Percentiles rank a stretch among this genome's conserved stretches.
These are phyloP conservation scores for Xestia sexstrigata DNA, from an alignment of 2,888 invertebrate species.

Conservation along the genomic window DNA sequence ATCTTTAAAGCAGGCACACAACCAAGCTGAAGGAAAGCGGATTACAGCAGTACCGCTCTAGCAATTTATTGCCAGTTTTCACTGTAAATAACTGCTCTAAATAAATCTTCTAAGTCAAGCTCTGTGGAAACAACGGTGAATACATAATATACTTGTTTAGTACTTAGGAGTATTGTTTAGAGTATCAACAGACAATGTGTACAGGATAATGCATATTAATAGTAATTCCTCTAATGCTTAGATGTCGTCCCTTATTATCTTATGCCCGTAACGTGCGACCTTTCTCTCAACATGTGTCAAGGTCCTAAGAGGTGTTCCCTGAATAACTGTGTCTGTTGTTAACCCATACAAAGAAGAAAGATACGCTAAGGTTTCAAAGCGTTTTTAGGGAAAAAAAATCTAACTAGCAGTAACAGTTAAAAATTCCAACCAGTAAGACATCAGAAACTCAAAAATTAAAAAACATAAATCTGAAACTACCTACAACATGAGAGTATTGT, in stretches of 20 bases:
- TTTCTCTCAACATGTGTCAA: constrained; percentile 19
- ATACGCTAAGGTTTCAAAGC: background rate
- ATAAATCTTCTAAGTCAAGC: constrained; percentile 38
- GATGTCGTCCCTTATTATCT: constrained; percentile 50
- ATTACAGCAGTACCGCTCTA: constrained; percentile 4
- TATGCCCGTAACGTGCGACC: background rate
- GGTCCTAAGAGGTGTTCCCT: background rate
- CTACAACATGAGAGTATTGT: background rate
- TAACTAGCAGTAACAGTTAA: background rate
- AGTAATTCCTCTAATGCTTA: constrained; percentile 55
- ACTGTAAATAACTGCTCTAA: constrained; percentile 12
- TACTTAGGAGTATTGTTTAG: constrained; percentile 35
- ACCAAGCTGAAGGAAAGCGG: constrained; percentile 9
- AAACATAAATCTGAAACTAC: background rate
- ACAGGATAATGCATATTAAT: constrained; percentile 47
- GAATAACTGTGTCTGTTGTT: background rate
- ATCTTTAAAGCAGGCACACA: background rate
- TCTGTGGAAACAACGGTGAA: constrained; percentile 20
- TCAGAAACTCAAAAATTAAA: background rate
- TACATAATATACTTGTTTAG: constrained; percentile 20
- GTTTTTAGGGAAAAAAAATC: too few species aligned
- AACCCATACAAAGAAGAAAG: background rate
- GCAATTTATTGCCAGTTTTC: background rate
- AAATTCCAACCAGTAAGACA: background rate
- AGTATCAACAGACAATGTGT: constrained; percentile 38